Evolutionary conservation across 92 coral and sea anemone species (phyloP).

Genomic region (Epizoanthus illoricatus): DNA sequence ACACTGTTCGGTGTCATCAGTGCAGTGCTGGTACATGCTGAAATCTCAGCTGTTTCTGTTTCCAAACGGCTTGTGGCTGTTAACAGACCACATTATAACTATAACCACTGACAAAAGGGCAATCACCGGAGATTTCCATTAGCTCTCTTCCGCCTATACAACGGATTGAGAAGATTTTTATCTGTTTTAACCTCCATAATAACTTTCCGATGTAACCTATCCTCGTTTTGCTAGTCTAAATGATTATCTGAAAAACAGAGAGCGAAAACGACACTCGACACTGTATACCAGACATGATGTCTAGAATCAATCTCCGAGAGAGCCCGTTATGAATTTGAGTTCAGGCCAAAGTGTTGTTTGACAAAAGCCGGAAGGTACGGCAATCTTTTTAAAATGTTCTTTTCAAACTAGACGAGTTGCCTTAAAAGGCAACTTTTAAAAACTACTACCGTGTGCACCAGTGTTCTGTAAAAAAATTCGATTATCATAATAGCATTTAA

Average conservation of each 20-base stretch:
- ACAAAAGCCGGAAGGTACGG: constrained; percentile 27
- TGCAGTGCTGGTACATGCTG: constrained; percentile 26
- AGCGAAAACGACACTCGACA: neutral
- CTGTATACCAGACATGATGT: neutral
- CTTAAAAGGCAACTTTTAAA: constrained; percentile 16
- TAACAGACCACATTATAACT: neutral
- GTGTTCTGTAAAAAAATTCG: constrained; percentile 8
- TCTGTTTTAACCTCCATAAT: no score
- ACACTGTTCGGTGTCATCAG: neutral
- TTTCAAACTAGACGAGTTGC: constrained; percentile 5
- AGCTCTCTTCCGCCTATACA: constrained; percentile 17
- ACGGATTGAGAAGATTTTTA: neutral
- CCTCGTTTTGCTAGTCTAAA: neutral
- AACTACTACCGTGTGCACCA: neutral
- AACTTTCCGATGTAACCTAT: no score
- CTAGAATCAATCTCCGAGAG: constrained; percentile 7
- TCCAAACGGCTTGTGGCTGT: constrained; percentile 14
- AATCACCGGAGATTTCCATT: neutral
- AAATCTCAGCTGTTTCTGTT: neutral
- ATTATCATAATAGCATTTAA: neutral
- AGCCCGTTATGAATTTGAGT: constrained; percentile 37
- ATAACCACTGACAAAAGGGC: constrained; percentile 11
- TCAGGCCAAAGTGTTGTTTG: constrained; percentile 40
- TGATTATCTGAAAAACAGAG: neutral
- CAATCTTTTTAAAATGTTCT: constrained; percentile 36